Evolutionary conservation across 2,797 vertebrate species (phyloP).

Genomic region (Anguilla pacifica): DNA sequence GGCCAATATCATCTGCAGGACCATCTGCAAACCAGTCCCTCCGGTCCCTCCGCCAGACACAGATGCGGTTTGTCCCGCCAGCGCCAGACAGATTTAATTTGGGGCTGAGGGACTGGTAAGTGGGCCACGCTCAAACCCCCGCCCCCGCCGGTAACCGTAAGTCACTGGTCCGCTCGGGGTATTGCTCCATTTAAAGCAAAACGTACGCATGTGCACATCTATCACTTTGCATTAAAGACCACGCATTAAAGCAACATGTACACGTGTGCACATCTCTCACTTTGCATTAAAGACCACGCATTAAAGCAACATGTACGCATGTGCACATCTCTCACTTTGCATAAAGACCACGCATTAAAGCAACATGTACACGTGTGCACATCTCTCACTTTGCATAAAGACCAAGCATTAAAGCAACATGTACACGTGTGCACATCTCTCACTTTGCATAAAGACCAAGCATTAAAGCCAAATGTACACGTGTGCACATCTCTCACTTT

Average conservation of each 20-base stretch:
- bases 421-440: neutral
- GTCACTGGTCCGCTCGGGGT: neutral
- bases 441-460: neutral
- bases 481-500: neutral
- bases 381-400: neutral
- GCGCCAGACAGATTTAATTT: slow-evolving; percentile 16
- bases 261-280: too few relatives aligned
- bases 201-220: neutral
- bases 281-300: too few relatives aligned
- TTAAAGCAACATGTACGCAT: neutral
- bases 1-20: neutral
- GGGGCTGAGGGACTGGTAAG: neutral
- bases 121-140: neutral
- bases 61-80: neutral
- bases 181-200: neutral
- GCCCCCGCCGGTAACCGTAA: neutral
- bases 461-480: neutral
- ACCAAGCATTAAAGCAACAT: neutral
- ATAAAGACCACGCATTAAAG: neutral
- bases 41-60: neutral
- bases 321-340: neutral
- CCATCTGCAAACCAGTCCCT: neutral
- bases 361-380: neutral
- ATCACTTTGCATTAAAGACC: neutral
- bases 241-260: neutral